A percentile compares a stretch with the other conserved stretches of the same genome.
Conservation (phyloP, 1,140 invertebrate species). For the Saccostrea cuccullata region DNA sequence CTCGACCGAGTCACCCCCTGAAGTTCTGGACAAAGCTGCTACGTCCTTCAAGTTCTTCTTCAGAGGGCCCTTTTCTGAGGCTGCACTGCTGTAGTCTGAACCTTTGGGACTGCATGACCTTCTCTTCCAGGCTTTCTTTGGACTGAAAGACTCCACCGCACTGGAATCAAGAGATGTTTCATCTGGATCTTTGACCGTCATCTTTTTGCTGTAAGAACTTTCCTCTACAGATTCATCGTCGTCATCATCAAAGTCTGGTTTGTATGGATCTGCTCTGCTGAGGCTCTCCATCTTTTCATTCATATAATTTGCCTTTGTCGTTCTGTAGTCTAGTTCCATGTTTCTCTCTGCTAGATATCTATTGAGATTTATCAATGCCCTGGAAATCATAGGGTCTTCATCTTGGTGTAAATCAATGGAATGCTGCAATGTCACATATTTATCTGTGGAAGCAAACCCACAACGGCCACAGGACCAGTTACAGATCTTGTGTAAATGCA, state of each 20-base stretch:
- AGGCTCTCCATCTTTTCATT: neutral
- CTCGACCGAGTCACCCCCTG: neutral
- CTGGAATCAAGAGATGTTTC: neutral
- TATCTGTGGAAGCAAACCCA: conserved; percentile 43
- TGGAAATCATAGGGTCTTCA: conserved; percentile 40
- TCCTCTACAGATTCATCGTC: neutral
- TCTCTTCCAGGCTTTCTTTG: neutral
- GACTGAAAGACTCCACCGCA: neutral
- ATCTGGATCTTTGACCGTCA: neutral
- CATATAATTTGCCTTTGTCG: neutral
- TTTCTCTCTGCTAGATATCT: conserved; percentile 30
- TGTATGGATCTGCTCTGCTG: conserved; percentile 10
- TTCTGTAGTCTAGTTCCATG: conserved; percentile 26
- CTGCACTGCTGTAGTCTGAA: neutral
- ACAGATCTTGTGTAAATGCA: conserved; percentile 48
- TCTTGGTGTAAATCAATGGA: conserved; percentile 40
- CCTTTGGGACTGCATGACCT: conserved; percentile 14
- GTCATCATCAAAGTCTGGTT: conserved; percentile 6
- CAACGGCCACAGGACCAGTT: conserved; percentile 45
- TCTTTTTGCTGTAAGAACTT: neutral
- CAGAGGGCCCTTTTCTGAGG: neutral
- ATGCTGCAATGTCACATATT: conserved; percentile 43
- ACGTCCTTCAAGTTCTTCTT: neutral
- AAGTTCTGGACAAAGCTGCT: neutral
- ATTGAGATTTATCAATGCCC: conserved; percentile 47